Evolutionary conservation across 2,113 vertebrate genomes (phyloP), one percentile per base, ranked within the genome.

Genomic region (Crypturellus undulatus): DNA sequence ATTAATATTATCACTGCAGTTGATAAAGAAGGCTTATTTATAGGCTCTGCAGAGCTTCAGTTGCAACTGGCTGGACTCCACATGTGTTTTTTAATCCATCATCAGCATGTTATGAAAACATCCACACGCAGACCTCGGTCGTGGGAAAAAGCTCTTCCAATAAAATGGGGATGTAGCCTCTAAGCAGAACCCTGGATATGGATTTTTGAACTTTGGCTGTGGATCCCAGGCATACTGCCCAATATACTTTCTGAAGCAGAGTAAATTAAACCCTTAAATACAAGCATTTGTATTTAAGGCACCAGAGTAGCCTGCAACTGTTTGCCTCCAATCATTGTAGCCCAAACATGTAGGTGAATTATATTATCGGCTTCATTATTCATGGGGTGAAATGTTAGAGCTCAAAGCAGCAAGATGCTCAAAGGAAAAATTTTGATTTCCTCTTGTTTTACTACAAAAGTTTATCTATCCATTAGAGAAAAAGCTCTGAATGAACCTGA

Each of bases 21-120:
- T 95, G 90, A 95, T 91, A 68, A 85, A 95, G 52, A 73, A 60
- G 22, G 7, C 56, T n/a, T 90, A 1, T 93, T 92, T 84, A 59
- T 60, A 72, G 34, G 21, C 68, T 89, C 11, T 91, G 79, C 52
- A 60, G 52, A 89, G 45, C n/a, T 90, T 76, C 89, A 67, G 6
- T 89, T 89, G 49, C 83, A 92, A 79, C 49, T 92, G 71, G 14
- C 59, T 90, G 85, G 19, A 69, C 6, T 94, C 71, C 62, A 70
- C 15, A 0, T n/a, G 11, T 60, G 87, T 13, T 38, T 24, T 6
- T 2, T 3, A 82, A 82, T 64, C 34, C 34, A 45, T n/a, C 26
- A 87, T 36, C 34, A 70, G 26, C 93, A 59, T 68, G 56, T 60
- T 84, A 77, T 47, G 59, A 93, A 92, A 94, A 62, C 36, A 77